phyloP scores from a whole-genome alignment of 2,888 invertebrate genomes.

The Mystacides longicornis region DNA sequence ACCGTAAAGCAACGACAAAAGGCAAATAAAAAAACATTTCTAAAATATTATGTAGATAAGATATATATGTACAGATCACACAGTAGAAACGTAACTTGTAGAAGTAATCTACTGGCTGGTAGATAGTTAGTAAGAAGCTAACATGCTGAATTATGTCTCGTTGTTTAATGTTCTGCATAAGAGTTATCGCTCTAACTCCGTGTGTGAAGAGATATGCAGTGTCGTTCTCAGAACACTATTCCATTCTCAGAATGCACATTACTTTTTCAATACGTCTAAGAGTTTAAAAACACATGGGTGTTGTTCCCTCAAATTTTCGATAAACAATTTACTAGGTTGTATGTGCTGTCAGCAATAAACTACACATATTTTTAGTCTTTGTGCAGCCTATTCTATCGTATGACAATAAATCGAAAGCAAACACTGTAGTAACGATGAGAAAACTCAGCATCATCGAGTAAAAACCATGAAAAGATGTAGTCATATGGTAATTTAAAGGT shows the following conservation, averaged over 20 bases:
- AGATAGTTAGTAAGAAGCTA: conserved; percentile 12
- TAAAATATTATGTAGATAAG: too few relatives aligned
- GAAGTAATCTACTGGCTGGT: too few relatives aligned
- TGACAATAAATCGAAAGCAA: conserved; percentile 4
- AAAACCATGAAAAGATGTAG: too few relatives aligned
- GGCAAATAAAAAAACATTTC: too few relatives aligned
- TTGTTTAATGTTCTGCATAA: conserved; percentile 24
- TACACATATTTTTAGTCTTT: not conserved
- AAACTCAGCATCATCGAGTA: too few relatives aligned
- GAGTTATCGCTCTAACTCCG: conserved; percentile 17
- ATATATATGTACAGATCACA: too few relatives aligned
- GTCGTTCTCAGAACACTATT: not conserved
- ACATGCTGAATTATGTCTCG: conserved; percentile 22
- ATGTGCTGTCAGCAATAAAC: too few relatives aligned
- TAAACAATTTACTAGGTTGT: not conserved
- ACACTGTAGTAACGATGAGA: not conserved
- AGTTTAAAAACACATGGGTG: not conserved
- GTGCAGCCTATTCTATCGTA: too few relatives aligned
- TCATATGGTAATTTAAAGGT: too few relatives aligned
- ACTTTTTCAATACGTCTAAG: too few relatives aligned
- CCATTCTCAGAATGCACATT: not conserved
- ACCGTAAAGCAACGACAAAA: too few relatives aligned
- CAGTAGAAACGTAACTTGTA: too few relatives aligned
- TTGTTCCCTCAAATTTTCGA: not conserved
- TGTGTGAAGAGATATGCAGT: not conserved